Evolutionary conservation across 2,113 vertebrate species (phyloP).

Genomic region (Pogonocichla stellata): DNA sequence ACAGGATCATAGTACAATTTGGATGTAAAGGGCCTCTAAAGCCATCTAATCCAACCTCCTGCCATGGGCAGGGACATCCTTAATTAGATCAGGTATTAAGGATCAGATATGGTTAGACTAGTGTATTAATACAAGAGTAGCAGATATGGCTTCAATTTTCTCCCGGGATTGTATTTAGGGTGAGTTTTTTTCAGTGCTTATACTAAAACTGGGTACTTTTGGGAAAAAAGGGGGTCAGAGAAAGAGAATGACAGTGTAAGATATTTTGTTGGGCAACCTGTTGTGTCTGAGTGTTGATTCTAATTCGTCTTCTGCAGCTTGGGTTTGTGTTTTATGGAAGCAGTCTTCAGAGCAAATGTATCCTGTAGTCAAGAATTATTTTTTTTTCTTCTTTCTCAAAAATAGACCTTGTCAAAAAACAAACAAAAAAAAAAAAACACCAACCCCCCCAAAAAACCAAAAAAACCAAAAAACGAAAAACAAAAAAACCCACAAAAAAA

Average conservation of each 20-base stretch:
- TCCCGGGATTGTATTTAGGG: not conserved
- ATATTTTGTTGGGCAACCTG: not conserved
- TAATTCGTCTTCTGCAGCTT: not conserved
- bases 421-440: not conserved
- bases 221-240: not conserved
- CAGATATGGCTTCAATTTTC: not conserved
- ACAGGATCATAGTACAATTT: not conserved
- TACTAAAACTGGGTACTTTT: not conserved
- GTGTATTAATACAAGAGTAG: not conserved
- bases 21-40: not conserved
- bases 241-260: not conserved
- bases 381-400: not conserved
- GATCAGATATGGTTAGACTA: not conserved
- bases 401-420: not conserved
- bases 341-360: not conserved
- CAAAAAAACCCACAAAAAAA: not conserved
- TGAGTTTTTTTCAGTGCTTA: fast-evolving
- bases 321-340: not conserved
- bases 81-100: not conserved
- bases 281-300: not conserved
- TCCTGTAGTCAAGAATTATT: fast-evolving
- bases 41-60: not conserved
- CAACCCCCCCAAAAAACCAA: too few species aligned
- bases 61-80: not conserved
- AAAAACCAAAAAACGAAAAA: too few species aligned